Evolutionary conservation across 2,888 invertebrate genomes (phyloP).

Genomic region (Oscheius sp.): DNA sequence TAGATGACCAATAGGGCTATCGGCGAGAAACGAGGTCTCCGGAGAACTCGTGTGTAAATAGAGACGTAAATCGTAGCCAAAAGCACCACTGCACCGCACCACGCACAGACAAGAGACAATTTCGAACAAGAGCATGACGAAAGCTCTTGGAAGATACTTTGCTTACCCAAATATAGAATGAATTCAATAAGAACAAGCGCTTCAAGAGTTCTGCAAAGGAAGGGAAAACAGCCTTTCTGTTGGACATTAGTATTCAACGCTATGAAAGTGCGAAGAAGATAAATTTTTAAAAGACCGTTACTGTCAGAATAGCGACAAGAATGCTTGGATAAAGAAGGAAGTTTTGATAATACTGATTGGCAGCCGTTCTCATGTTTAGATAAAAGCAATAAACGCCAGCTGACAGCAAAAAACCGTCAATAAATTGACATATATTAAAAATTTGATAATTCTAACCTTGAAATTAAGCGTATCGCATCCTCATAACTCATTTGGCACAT

Average conservation of each 20-base stretch:
- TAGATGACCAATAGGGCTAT: conserved; percentile 25
- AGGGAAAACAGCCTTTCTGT: not conserved
- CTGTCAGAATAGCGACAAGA: not conserved
- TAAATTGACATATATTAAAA: no score
- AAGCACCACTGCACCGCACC: conserved; percentile 27
- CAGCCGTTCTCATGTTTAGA: no score
- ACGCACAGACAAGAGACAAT: conserved; percentile 1
- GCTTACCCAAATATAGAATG: no score
- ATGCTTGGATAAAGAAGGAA: no score
- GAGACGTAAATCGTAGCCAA: conserved; percentile 29
- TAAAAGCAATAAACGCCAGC: not conserved
- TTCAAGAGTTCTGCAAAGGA: not conserved
- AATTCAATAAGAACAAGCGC: no score
- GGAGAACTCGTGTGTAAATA: conserved; percentile 29
- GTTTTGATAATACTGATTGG: no score
- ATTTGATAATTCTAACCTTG: no score
- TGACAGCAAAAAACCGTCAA: not conserved
- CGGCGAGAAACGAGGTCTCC: conserved; percentile 22
- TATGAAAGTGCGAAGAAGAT: not conserved
- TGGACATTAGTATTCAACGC: not conserved
- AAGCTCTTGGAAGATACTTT: no score
- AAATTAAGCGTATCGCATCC: conserved; percentile 49
- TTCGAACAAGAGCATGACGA: no score
- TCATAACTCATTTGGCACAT: conserved; percentile 53
- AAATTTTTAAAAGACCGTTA: not conserved